A percentile compares a stretch with the other conserved stretches of the same genome.
Evolutionary conservation across 2,888 invertebrate genomes (phyloP).

Genomic region (Tipula vernalis): DNA sequence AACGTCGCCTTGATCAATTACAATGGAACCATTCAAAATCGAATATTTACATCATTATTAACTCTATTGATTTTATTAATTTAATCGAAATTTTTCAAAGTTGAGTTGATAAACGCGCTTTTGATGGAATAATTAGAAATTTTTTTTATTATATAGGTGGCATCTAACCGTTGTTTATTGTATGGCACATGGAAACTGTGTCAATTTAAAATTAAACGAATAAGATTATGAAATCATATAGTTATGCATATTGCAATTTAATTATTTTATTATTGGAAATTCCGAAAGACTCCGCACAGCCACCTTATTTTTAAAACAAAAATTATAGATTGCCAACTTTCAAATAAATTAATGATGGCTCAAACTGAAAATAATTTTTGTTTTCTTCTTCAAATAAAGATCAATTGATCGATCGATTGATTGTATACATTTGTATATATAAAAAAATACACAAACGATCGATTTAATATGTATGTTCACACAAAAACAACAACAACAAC

Average conservation of each 20-base stretch:
- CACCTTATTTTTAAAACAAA: neutral
- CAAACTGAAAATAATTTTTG: neutral
- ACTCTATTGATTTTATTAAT: neutral
- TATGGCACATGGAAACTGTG: neutral
- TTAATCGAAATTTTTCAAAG: neutral
- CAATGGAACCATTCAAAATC: neutral
- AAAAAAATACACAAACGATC: neutral
- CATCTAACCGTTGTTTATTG: neutral
- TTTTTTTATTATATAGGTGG: neutral
- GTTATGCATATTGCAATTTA: too few relatives aligned
- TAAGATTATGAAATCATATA: neutral
- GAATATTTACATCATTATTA: neutral
- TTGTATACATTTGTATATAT: neutral
- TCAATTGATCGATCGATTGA: conserved; percentile 1
- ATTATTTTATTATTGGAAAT: neutral
- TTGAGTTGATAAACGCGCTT: neutral
- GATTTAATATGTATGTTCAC: neutral
- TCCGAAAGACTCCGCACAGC: neutral
- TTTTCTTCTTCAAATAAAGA: neutral
- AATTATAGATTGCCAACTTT: conserved; percentile 4
- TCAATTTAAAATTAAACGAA: neutral
- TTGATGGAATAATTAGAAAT: neutral
- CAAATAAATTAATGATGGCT: neutral
- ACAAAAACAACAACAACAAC: neutral
- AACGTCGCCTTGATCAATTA: neutral